Evolutionary conservation across 2,113 vertebrate species (phyloP), one percentile per base, ranked within the genome.

Genomic region (Sorex araneus): DNA sequence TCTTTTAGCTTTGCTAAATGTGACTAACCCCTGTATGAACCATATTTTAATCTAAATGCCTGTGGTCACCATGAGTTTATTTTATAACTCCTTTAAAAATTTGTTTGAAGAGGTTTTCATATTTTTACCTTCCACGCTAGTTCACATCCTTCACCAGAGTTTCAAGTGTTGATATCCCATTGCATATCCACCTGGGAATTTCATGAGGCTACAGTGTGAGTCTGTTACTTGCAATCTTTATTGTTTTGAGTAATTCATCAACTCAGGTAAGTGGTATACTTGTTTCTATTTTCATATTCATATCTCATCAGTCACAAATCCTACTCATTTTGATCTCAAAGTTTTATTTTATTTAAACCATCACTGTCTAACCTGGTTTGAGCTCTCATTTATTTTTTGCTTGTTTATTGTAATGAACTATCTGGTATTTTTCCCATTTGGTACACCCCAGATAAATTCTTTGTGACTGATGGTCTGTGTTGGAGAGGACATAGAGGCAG

Each of bases 31-130:
- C 45, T 21, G 3, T 2, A 15, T 16, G 81, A 54, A 3, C 21
- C 74, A 75, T 25, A 34, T 43, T 3, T 69, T 75, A 36, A 70
- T 54, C 5, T 19, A 27, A 64, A 50, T 67, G 8, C 21, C 60
- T 67, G 0, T n/a, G 4, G 27, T 67, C 73, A 45, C 34, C 43
- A 2, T 28, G 18, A 13, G 9, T 6, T 94, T 73, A 47, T 23
- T 77, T 78, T 91, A 13, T 50, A 25, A 83, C 71, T 64, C 13
- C 64, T 69, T 92, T 83, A 77, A 66, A 89, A 47, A 84, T 6
- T 10, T 75, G 7, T 66, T 34, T 90, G 13, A 76, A 63, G 40
- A 43, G 18, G 6, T 69, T 74, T 64, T 10, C 7, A 1, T 36
- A 50, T 82, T 76, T 63, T 73, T 81, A 70, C 23, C 30, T 86